Evolutionary conservation across 2,797 vertebrate genomes (phyloP).

Genomic region (Echiichthys vipera): DNA sequence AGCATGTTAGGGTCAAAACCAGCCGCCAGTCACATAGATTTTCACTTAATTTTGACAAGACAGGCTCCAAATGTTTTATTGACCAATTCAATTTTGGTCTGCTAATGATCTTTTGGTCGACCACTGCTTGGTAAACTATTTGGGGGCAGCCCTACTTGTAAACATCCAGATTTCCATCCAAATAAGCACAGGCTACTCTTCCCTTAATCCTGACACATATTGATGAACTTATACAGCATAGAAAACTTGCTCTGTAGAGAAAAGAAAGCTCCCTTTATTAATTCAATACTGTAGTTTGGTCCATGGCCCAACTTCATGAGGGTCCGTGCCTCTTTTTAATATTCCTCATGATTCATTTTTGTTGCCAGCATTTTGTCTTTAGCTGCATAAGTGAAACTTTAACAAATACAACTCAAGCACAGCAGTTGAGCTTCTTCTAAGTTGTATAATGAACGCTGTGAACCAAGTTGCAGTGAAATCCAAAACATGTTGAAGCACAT

Average conservation of each 20-base stretch:
- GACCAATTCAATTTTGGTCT: too few relatives aligned
- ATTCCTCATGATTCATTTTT: neutral
- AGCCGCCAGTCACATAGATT: too few relatives aligned
- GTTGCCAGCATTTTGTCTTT: neutral
- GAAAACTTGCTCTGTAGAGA: neutral
- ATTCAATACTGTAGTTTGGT: neutral
- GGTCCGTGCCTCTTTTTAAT: neutral
- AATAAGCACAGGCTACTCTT: neutral
- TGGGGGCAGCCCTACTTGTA: too few relatives aligned
- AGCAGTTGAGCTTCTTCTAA: neutral
- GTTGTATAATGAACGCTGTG: neutral
- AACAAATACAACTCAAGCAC: neutral
- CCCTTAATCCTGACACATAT: neutral
- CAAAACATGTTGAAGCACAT: neutral
- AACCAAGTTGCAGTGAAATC: neutral
- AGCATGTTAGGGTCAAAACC: too few relatives aligned
- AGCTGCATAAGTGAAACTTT: conserved; percentile 7
- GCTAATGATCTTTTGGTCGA: too few relatives aligned
- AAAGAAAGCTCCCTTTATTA: neutral
- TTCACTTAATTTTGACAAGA: too few relatives aligned
- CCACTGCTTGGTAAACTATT: too few relatives aligned
- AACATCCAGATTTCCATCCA: conserved; percentile 16
- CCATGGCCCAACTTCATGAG: neutral
- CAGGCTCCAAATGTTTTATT: too few relatives aligned
- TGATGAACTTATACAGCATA: neutral